Percentiles rank a stretch among this genome's conserved stretches.
phyloP scores from a whole-genome alignment of 2,888 invertebrate genomes.

The Cecidostiba fungosa region DNA sequence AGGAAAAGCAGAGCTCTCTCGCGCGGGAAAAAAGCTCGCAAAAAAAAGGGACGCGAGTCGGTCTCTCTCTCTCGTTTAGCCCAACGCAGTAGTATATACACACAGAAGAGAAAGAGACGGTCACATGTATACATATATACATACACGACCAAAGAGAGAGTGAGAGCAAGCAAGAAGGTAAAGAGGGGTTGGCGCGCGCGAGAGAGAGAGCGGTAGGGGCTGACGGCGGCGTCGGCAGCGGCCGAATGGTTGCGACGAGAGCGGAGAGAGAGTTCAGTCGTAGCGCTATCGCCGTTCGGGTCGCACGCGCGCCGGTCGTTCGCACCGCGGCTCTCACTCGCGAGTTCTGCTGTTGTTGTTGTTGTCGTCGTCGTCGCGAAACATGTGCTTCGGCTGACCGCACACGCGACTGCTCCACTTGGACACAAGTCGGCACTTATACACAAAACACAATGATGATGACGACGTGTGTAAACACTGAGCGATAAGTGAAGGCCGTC shows the following conservation, averaged over 20 bases:
- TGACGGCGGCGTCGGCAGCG: slow-evolving; percentile 46
- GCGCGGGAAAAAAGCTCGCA: neutral
- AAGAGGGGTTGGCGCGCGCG: slow-evolving; percentile 52
- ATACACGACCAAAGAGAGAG: slow-evolving; percentile 14
- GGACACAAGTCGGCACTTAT: neutral
- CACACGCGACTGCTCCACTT: slow-evolving; percentile 69
- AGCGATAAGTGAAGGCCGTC: neutral
- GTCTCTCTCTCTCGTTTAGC: neutral
- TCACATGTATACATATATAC: neutral
- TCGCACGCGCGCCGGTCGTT: slow-evolving; percentile 66
- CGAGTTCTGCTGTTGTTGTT: neutral
- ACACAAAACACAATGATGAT: neutral
- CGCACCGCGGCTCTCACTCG: slow-evolving; percentile 17
- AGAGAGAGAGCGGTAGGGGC: slow-evolving; percentile 67
- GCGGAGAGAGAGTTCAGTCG: slow-evolving; percentile 72
- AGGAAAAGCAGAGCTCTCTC: neutral
- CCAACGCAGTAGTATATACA: neutral
- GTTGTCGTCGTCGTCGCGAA: neutral
- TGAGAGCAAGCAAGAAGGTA: neutral
- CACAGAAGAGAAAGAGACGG: neutral
- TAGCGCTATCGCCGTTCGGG: slow-evolving; percentile 76
- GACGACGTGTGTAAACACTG: neutral
- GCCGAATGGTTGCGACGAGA: slow-evolving; percentile 38
- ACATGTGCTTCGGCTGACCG: slow-evolving; percentile 66
- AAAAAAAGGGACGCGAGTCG: neutral